Conservation (phyloP, 2,113 vertebrate genomes). For the Nibea coibor region DNA sequence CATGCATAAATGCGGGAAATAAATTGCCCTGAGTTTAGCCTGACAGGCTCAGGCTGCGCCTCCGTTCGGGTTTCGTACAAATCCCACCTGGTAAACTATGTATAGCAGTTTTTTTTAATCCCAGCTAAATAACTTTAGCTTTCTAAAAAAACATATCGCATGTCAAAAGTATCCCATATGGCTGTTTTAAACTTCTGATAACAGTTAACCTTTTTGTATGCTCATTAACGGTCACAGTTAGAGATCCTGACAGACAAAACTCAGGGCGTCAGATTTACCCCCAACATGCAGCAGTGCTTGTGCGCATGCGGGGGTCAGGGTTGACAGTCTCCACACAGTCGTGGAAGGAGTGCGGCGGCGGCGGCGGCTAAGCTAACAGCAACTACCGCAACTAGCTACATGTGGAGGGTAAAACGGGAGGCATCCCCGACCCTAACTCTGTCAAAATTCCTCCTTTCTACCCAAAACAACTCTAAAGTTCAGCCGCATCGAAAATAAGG, state of each 20-base stretch:
- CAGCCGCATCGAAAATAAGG: slow-evolving; percentile 65
- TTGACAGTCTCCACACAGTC: slow-evolving; percentile 74
- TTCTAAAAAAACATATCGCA: neutral
- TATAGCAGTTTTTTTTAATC: neutral
- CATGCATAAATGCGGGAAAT: rapidly evolving
- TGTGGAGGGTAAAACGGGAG: slow-evolving; percentile 87
- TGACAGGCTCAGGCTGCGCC: neutral
- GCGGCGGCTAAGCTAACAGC: slow-evolving; percentile 79
- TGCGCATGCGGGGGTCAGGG: slow-evolving; percentile 81
- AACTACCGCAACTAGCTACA: slow-evolving; percentile 81
- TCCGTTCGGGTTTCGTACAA: neutral
- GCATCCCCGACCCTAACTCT: slow-evolving; percentile 80
- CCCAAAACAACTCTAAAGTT: slow-evolving; percentile 69
- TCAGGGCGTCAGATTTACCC: neutral
- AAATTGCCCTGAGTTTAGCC: rapidly evolving
- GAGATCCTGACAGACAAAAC: slow-evolving; percentile 33
- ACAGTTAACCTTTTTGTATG: no score
- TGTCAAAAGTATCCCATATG: no score
- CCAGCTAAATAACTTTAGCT: neutral
- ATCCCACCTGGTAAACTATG: neutral
- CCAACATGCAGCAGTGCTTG: rapidly evolving
- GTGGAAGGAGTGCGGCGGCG: slow-evolving; percentile 75
- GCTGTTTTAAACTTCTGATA: neutral
- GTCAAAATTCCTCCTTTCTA: slow-evolving; percentile 65
- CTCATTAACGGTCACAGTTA: neutral